Evolutionary conservation across 2,888 invertebrate species (phyloP).

Genomic region (Tillus elongatus): DNA sequence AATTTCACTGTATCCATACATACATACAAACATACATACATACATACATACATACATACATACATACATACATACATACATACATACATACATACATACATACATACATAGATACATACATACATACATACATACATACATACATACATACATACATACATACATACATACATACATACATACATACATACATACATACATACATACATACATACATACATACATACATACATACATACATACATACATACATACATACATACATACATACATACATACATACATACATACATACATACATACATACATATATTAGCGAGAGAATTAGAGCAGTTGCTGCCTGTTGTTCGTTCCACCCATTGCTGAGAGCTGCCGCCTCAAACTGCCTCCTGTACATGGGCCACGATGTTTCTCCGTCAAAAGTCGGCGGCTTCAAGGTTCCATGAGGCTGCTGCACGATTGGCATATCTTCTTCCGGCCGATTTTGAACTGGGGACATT

Average conservation of each 20-base stretch:
- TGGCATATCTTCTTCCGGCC: too few species aligned
- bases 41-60: slow-evolving; percentile 9
- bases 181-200: slow-evolving; percentile 9
- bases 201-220: slow-evolving; percentile 7
- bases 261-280: slow-evolving; percentile 9
- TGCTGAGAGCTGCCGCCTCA: too few species aligned
- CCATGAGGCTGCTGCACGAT: too few species aligned
- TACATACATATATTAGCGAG: too few species aligned
- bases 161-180: slow-evolving; percentile 10
- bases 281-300: too few species aligned
- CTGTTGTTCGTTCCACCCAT: too few species aligned
- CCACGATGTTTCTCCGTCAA: too few species aligned
- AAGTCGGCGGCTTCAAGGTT: too few species aligned
- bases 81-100: slow-evolving; percentile 6
- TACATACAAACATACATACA: slow-evolving; percentile 7
- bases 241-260: slow-evolving; percentile 9
- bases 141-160: slow-evolving; percentile 8
- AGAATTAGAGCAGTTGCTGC: too few species aligned
- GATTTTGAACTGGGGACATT: too few species aligned
- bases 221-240: slow-evolving; percentile 7
- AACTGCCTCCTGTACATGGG: too few species aligned
- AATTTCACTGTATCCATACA: slow-evolving; percentile 4
- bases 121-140: slow-evolving; percentile 9
- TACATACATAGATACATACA: slow-evolving; percentile 10
- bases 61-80: slow-evolving; percentile 8